Percentiles rank a stretch among this genome's conserved stretches.
phyloP scores from a whole-genome alignment of 2,888 invertebrate species.

The Brachyptera putata region DNA sequence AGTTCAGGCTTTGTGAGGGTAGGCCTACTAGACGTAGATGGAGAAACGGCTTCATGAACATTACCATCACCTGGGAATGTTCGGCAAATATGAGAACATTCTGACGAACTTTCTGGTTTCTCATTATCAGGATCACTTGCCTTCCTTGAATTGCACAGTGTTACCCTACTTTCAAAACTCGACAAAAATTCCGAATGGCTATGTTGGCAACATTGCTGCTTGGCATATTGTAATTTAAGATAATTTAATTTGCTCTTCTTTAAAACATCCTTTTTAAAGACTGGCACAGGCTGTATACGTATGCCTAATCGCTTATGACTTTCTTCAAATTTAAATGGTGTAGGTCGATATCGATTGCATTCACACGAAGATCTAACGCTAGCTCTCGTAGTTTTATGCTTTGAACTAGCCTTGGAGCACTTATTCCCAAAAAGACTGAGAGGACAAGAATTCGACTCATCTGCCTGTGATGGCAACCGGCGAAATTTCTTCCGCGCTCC shows the following conservation, averaged over 20 bases:
- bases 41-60: no score
- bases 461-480: conserved; percentile 7
- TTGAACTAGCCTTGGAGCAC: conserved; percentile 28
- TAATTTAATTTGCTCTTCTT: conserved; percentile 30
- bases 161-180: background rate
- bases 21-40: no score
- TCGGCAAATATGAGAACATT: background rate
- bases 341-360: conserved; percentile 32
- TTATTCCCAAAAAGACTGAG: conserved; percentile 34
- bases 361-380: conserved; percentile 35
- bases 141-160: no score
- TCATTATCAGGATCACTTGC: background rate
- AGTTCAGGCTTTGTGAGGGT: background rate
- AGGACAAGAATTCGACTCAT: no score
- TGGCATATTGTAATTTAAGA: conserved; percentile 16
- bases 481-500: conserved; percentile 18
- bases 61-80: background rate
- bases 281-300: no score
- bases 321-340: conserved; percentile 5
- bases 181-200: no score
- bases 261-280: conserved; percentile 25
- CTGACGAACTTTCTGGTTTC: background rate
- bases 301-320: no score
- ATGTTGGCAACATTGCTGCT: conserved; percentile 14
- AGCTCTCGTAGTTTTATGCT: background rate